Conservation (phyloP, 2,113 vertebrate species). For the Podilymbus podiceps region DNA sequence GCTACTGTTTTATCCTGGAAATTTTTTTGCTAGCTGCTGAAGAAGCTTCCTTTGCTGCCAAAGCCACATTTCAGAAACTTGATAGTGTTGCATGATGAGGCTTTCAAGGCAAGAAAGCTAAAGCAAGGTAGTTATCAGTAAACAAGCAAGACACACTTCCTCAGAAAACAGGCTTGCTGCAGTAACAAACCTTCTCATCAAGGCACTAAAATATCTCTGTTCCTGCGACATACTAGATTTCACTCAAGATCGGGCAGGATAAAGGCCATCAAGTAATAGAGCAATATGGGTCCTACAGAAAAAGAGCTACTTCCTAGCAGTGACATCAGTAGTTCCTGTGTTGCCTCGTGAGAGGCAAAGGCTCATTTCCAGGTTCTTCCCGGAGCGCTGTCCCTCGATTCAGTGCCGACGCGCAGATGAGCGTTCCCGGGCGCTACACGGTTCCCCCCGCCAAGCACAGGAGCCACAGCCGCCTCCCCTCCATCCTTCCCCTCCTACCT, state of each 20-base stretch:
- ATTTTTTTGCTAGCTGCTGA: not conserved
- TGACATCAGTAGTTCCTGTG: not conserved
- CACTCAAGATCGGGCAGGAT: accelerated
- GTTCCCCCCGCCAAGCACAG: no score
- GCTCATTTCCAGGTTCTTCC: not conserved
- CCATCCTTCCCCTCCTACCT: not conserved
- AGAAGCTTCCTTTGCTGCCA: not conserved
- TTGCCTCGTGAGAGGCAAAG: not conserved
- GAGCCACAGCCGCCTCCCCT: not conserved
- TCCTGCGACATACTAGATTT: not conserved
- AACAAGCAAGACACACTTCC: not conserved
- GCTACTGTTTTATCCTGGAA: not conserved
- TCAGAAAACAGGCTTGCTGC: not conserved
- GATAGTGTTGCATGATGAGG: not conserved
- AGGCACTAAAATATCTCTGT: not conserved
- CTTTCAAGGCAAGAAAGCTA: not conserved
- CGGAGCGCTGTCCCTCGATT: not conserved
- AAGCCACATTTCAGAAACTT: not conserved
- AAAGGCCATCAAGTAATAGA: not conserved
- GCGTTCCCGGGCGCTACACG: not conserved
- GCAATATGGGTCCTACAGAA: accelerated
- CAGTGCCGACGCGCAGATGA: accelerated
- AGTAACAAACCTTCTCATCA: not conserved
- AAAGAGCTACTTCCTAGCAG: not conserved
- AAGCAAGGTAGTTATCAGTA: not conserved